Evolutionary conservation across 2,113 vertebrate species (phyloP), one percentile per base, ranked within the genome.

Genomic region (Gambusia affinis): DNA sequence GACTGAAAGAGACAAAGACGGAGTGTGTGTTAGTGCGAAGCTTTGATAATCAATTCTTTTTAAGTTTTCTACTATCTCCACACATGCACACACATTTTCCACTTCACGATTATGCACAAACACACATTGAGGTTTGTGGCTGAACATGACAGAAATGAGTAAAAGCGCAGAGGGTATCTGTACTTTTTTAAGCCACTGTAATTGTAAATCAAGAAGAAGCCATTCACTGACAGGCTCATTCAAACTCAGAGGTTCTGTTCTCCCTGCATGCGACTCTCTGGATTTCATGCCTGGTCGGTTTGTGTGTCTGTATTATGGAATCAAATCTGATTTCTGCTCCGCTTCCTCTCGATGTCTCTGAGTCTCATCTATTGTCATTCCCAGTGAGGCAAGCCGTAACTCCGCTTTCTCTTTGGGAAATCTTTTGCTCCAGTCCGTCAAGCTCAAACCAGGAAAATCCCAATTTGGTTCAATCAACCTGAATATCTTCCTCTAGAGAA

Each of bases 211-310:
- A 54, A 19, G 1, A 8, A n/a, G 47, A 4, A 4, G 1, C 61
- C 12, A 33, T 72, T 35, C 5, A 8, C 51, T n/a, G 17, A 35
- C 64, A 77, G 67, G 30, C 29, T 12, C 24, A 61, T 61, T 70
- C 39, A n/a, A 8, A 14, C 12, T 4, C 35, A 12, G 62, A 33
- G n/a, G 17, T 62, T 47, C 24, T 30, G 27, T 73, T 37, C 8
- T 44, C 61, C 70, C 29, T 47, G 57, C 67, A 42, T 4, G 29
- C 19, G 5, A 33, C 65, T 67, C 76, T 64, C 51, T 28, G 75
- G 75, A 69, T 83, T 79, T 83, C 76, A 83, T 14, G 72, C 63
- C 72, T 60, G 37, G 14, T 72, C 64, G 72, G 33, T 67, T 85
- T 24, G 69, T 44, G 76, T 77, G 64, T 63, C 65, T 72, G 60